These are phyloP conservation scores for Mylabris phalerata DNA, from an alignment of 1,140 invertebrate genomes.

Conservation along the genomic window DNA sequence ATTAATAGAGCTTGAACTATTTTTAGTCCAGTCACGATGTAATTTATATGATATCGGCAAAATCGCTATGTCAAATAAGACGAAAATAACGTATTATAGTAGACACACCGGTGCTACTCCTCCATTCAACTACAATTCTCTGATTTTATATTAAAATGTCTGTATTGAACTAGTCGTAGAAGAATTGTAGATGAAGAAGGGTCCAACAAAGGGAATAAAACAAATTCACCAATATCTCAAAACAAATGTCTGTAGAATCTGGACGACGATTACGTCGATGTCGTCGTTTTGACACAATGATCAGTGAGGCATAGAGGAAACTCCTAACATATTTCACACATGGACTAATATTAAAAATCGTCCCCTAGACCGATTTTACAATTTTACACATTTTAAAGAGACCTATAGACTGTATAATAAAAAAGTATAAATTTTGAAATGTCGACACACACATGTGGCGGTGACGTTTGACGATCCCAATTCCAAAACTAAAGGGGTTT, in stretches of 20 bases:
- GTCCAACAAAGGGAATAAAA: slow-evolving; percentile 10
- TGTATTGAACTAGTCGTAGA: too few relatives aligned
- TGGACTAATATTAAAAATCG: slow-evolving; percentile 31
- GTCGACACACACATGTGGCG: slow-evolving; percentile 20
- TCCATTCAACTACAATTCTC: too few relatives aligned
- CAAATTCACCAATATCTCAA: slow-evolving; percentile 30
- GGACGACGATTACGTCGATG: slow-evolving; percentile 7
- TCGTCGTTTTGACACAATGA: too few relatives aligned
- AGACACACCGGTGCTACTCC: too few relatives aligned
- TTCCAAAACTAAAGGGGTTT: slow-evolving; percentile 25
- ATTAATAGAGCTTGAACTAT: too few relatives aligned
- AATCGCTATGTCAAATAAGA: too few relatives aligned
- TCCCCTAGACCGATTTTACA: slow-evolving; percentile 30
- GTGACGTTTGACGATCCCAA: slow-evolving; percentile 14
- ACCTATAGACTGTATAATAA: slow-evolving; percentile 3
- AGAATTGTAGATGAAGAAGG: too few relatives aligned
- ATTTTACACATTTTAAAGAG: slow-evolving; percentile 29
- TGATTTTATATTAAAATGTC: too few relatives aligned
- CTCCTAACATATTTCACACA: slow-evolving; percentile 29
- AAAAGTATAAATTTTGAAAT: slow-evolving; percentile 30
- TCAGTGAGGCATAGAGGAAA: too few relatives aligned
- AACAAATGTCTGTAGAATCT: slow-evolving; percentile 29
- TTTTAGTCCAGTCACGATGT: too few relatives aligned
- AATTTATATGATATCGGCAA: too few relatives aligned
- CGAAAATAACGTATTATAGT: too few relatives aligned